phyloP scores from a whole-genome alignment of 2,797 vertebrate genomes.

The Sorex maritimensis region DNA sequence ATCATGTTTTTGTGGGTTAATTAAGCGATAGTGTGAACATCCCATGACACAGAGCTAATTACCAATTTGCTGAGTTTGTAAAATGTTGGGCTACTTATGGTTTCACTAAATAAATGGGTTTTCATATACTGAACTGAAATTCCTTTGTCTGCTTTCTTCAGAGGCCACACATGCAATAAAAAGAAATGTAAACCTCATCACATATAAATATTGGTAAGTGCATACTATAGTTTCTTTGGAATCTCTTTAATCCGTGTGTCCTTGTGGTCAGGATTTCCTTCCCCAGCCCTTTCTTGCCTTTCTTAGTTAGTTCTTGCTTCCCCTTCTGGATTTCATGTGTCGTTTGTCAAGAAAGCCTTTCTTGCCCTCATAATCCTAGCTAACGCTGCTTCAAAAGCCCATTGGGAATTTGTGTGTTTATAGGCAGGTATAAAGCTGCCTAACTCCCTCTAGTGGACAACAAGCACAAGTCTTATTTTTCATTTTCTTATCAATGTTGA shows the following conservation, averaged over 20 bases:
- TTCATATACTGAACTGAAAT: slow-evolving; percentile 59
- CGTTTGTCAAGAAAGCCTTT: slow-evolving; percentile 52
- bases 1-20: neutral
- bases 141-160: slow-evolving; percentile 8
- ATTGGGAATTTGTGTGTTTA: neutral
- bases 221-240: neutral
- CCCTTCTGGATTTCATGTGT: slow-evolving; percentile 1
- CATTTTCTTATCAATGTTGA: neutral
- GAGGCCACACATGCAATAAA: neutral
- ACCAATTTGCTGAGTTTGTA: slow-evolving; percentile 30
- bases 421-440: neutral
- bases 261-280: neutral
- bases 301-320: slow-evolving; percentile 9
- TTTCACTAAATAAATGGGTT: slow-evolving; percentile 65
- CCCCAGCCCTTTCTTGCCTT: neutral
- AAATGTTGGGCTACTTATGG: neutral
- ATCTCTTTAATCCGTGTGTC: neutral
- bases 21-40: neutral
- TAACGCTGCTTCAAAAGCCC: slow-evolving; percentile 29
- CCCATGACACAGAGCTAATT: neutral
- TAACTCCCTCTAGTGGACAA: slow-evolving; percentile 30
- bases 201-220: slow-evolving; percentile 31
- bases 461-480: neutral
- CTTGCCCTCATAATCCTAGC: neutral
- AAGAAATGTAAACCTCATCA: slow-evolving; percentile 9